Conservation (phyloP, 2,797 vertebrate genomes). For the Carduelis carduelis region DNA sequence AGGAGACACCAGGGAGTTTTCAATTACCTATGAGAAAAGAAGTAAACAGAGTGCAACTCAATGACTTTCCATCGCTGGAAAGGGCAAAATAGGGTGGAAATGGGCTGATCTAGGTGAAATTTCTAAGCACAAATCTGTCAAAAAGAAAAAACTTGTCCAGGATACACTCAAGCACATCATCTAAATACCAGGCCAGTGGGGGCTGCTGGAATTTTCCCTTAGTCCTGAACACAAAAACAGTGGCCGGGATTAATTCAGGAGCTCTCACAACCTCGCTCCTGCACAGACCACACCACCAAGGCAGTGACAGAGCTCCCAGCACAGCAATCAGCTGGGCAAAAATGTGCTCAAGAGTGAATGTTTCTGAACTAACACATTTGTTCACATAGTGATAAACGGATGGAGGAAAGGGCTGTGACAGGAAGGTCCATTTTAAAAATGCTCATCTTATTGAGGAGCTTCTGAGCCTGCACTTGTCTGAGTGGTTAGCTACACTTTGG, state of each 20-base stretch:
- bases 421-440: background rate
- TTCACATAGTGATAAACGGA: background rate
- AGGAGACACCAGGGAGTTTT: background rate
- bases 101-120: background rate
- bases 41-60: background rate
- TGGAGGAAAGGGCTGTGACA: conserved; percentile 22
- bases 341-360: background rate
- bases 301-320: background rate
- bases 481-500: background rate
- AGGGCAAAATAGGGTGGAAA: background rate
- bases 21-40: background rate
- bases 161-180: background rate
- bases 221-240: background rate
- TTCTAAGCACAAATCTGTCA: background rate
- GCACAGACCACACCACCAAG: background rate
- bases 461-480: background rate
- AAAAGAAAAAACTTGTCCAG: background rate
- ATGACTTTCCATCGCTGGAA: background rate
- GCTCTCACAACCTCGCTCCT: background rate
- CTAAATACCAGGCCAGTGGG: background rate
- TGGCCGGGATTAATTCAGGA: background rate
- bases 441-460: background rate
- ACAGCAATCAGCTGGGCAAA: background rate
- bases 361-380: background rate
- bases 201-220: conserved; percentile 11